phyloP scores from a whole-genome alignment of 2,888 invertebrate species.

The Drosophila austrosaltans region DNA sequence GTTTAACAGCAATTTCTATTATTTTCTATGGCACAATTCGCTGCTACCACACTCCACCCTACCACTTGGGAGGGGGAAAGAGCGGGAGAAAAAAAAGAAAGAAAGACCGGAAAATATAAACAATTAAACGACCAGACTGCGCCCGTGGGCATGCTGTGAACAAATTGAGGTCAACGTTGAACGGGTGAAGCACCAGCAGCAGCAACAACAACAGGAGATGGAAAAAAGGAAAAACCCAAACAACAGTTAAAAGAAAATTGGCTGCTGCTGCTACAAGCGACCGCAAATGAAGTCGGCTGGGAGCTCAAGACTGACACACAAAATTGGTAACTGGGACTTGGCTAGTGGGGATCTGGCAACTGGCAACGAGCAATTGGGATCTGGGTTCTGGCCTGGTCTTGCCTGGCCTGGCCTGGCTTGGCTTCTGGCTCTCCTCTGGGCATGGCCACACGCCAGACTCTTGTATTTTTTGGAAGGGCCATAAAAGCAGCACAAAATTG shows the following conservation, averaged over 20 bases:
- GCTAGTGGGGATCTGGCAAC: conserved; percentile 58
- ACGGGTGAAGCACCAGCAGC: conserved; percentile 38
- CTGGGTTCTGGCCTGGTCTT: conserved; percentile 13
- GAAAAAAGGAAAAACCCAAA: conserved; percentile 52
- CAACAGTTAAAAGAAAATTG: conserved; percentile 78
- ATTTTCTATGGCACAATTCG: conserved; percentile 47
- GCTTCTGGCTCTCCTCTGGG: conserved; percentile 36
- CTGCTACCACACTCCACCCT: conserved; percentile 25
- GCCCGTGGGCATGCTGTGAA: conserved; percentile 74
- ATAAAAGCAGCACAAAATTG: conserved; percentile 77
- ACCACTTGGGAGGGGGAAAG: neutral
- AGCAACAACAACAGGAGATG: neutral
- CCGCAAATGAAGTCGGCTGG: conserved; percentile 72
- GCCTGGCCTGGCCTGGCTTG: neutral
- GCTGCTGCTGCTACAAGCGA: conserved; percentile 64
- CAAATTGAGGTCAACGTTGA: conserved; percentile 72
- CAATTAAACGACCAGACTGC: conserved; percentile 75
- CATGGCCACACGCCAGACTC: conserved; percentile 70
- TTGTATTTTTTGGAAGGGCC: conserved; percentile 63
- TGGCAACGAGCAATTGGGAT: conserved; percentile 18
- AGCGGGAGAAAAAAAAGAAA: neutral
- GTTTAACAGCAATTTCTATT: conserved; percentile 75
- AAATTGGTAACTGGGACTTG: conserved; percentile 32
- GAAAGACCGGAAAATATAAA: conserved; percentile 62
- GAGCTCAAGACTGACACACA: conserved; percentile 41